Conservation (phyloP, 2,113 vertebrate genomes). For the Apteryx owenii region DNA sequence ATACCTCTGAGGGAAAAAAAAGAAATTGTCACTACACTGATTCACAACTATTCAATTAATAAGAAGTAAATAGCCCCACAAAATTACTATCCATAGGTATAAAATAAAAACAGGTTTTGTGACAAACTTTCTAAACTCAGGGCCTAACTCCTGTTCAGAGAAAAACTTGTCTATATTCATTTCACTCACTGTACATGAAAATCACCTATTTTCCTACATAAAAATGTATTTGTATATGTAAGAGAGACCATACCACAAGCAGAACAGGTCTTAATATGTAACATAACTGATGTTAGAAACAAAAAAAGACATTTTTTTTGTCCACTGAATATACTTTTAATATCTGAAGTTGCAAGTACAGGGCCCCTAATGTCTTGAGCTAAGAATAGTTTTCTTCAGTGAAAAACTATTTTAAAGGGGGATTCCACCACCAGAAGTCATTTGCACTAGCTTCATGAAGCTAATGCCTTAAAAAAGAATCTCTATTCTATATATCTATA, state of each 20-base stretch:
- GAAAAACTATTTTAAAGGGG: neutral
- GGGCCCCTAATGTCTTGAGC: neutral
- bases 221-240: neutral
- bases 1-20: neutral
- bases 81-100: neutral
- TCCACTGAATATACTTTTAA: neutral
- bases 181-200: neutral
- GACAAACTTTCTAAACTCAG: neutral
- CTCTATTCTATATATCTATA: neutral
- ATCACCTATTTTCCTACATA: neutral
- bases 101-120: neutral
- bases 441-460: neutral
- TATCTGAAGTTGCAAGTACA: neutral
- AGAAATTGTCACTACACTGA: neutral
- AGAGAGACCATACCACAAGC: neutral
- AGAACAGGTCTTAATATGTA: neutral
- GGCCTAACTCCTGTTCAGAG: neutral
- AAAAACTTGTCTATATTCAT: neutral
- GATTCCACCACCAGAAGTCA: neutral
- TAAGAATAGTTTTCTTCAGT: conserved; percentile 23
- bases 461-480: neutral
- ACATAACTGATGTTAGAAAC: neutral
- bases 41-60: neutral
- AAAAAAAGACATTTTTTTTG: neutral
- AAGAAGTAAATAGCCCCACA: neutral